These are phyloP conservation scores for Cnemophilus loriae DNA, from an alignment of 2,113 vertebrate genomes.

Conservation along the genomic window DNA sequence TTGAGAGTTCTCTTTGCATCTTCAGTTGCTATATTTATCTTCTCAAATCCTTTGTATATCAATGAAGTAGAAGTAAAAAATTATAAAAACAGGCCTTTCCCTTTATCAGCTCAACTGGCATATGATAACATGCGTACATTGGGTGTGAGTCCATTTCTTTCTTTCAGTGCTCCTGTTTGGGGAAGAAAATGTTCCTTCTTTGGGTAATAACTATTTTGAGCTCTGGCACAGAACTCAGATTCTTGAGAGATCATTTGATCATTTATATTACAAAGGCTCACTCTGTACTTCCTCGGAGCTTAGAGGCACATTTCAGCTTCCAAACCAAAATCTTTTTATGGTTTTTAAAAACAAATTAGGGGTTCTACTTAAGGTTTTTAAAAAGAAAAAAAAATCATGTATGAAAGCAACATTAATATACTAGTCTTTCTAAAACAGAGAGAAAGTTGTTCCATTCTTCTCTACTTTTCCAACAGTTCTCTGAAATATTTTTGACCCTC, in stretches of 20 bases:
- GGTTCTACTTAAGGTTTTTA: background rate
- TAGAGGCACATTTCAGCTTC: slow-evolving; percentile 26
- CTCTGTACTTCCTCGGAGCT: slow-evolving; percentile 46
- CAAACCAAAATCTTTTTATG: slow-evolving; percentile 17
- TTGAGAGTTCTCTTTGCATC: background rate
- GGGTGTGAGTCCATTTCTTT: slow-evolving; percentile 17
- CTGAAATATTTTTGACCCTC: slow-evolving; percentile 3
- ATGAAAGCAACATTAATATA: background rate
- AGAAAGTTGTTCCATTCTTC: background rate
- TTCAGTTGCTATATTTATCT: slow-evolving; percentile 15
- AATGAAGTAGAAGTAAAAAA: background rate
- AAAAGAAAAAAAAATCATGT: background rate
- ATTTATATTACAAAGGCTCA: slow-evolving; percentile 55
- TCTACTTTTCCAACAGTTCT: background rate
- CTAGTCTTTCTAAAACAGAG: background rate
- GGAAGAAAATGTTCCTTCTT: slow-evolving; percentile 57
- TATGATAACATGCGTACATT: background rate
- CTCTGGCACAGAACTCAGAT: slow-evolving; percentile 47
- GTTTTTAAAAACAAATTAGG: slow-evolving; percentile 4
- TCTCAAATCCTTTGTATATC: background rate
- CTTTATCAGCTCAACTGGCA: background rate
- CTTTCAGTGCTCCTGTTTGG: slow-evolving; percentile 10
- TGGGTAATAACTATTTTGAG: slow-evolving; percentile 61
- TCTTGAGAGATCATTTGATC: slow-evolving; percentile 61
- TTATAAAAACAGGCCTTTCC: background rate